Evolutionary conservation across 2,888 invertebrate genomes (phyloP), one percentile per base, ranked within the genome.

Genomic region (Oxycera nigricornis): DNA sequence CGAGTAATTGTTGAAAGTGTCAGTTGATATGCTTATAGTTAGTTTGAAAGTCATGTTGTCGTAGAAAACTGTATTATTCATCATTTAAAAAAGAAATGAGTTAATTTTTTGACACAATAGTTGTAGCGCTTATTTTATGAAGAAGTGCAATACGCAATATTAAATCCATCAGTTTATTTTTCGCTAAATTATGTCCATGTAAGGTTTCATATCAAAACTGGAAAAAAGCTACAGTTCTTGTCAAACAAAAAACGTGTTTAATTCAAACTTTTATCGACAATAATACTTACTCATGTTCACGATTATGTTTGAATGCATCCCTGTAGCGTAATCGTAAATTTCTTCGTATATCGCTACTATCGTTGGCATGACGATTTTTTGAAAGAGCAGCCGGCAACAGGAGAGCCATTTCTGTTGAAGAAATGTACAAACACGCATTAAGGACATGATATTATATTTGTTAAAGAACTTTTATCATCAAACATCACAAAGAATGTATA

Each of bases 381-480:
- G 94, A 92, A 79, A 93, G 86, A 2, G 90, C 89, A 0, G 93
- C 93, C 0, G 95, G 95, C 74, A 96, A 88, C 65, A 96, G 87
- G 86, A 94, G 90, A 0, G 94, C 95, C 77, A 92, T 93, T 87
- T 95, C 95, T 90, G 87, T n/a, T n/a, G n/a, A n/a, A n/a, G n/a
- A n/a, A n/a, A n/a, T n/a, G n/a, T n/a, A n/a, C n/a, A n/a, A n/a
- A n/a, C n/a, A n/a, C n/a, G n/a, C n/a, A n/a, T n/a, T n/a, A 46
- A 46, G 14, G 17, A 46, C 3, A 46, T 46, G 11, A 7, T 35
- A 35, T n/a, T n/a, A n/a, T n/a, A n/a, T n/a, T n/a, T n/a, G n/a
- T n/a, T 46, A 46, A 11, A 46, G 46, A 14, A 46, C 46, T 17
- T 46, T 11, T 46, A 46, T 17, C 46, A 46, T n/a, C 46, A 46